phyloP scores from a whole-genome alignment of 2,888 invertebrate species.

The Diplazon laetatorius region DNA sequence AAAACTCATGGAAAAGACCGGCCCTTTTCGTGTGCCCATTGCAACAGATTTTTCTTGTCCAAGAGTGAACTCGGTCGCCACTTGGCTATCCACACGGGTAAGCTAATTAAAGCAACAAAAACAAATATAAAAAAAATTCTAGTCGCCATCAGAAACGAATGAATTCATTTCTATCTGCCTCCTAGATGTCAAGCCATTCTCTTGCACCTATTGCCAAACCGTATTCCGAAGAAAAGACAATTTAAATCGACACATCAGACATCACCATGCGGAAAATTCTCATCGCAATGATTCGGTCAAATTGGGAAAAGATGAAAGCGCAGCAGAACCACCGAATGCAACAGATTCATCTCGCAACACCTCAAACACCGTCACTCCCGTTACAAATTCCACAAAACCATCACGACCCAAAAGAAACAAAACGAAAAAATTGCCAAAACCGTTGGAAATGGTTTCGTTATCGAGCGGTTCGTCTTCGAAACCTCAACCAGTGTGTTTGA shows the following conservation, averaged over 20 bases:
- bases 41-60: slow-evolving; percentile 80
- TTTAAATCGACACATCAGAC: slow-evolving; percentile 89
- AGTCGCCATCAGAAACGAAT: neutral
- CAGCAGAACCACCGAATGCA: neutral
- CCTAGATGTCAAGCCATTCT: slow-evolving; percentile 87
- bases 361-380: neutral
- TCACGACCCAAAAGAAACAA: slow-evolving; percentile 13
- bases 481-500: slow-evolving; percentile 58
- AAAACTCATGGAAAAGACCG: slow-evolving; percentile 81
- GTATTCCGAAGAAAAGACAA: slow-evolving; percentile 91
- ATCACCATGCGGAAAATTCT: slow-evolving; percentile 86
- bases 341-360: slow-evolving; percentile 2
- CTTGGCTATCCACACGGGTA: slow-evolving; percentile 81
- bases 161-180: slow-evolving; percentile 62
- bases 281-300: neutral
- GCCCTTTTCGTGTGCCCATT: slow-evolving; percentile 81
- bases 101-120: neutral
- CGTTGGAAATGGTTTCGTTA: neutral
- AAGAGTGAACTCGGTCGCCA: slow-evolving; percentile 82
- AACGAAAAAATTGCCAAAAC: slow-evolving; percentile 37
- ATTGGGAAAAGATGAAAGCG: slow-evolving; percentile 3
- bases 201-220: slow-evolving; percentile 88
- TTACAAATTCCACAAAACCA: neutral
- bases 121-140: too few species aligned
- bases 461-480: slow-evolving; percentile 24